Base-by-base conservation (phyloP, 2,888 invertebrate genomes). In the Hylaea fasciaria region DNA sequence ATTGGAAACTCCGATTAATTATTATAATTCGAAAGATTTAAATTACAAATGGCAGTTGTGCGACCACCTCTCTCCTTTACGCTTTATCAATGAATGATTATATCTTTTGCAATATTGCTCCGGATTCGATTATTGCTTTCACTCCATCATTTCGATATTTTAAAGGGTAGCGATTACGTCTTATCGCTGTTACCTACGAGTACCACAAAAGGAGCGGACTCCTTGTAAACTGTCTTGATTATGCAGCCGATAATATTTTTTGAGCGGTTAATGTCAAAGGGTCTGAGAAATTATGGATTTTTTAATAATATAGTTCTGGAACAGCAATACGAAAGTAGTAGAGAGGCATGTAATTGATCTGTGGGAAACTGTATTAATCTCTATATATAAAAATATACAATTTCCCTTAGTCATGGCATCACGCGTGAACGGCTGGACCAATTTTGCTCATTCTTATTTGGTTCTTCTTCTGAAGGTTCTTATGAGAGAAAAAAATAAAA, bases 71-170 rank as follows among this genome's bases (percentile, higher is more conserved):
- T 72, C 69, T 66, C 70, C 53, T 41, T 63, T 61, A 58, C 44
- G 39, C 60, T 58, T 57, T 54, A 64, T 65, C 66, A 66, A 66
- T 56, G 59, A 61, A 46, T 54, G 66, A 74, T 74, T 70, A 72
- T 64, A 61, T 60, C 50, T 80, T 71, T 65, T 56, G 72, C 71
- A 77, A 81, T 73, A 66, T 37, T 76, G 80, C 67, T 78, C 78
- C 73, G 71, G 62, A 73, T 71, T 68, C 66, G 70, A 69, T 68
- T 66, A 70, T 68, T 35, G 75, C 80, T 80, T 77, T 80, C 78
- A 72, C 77, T 58, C 16, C 41, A 29, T 9, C 17, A 48, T 39
- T 32, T 45, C 17, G 22, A 50, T 29, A 22, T 49, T 8, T 47
- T 45, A 54, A 55, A 55, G 55, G 55, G 54, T 35, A 51, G 10